Evolutionary conservation across 2,888 invertebrate species (phyloP).

Genomic region (Periphyllus acericola): DNA sequence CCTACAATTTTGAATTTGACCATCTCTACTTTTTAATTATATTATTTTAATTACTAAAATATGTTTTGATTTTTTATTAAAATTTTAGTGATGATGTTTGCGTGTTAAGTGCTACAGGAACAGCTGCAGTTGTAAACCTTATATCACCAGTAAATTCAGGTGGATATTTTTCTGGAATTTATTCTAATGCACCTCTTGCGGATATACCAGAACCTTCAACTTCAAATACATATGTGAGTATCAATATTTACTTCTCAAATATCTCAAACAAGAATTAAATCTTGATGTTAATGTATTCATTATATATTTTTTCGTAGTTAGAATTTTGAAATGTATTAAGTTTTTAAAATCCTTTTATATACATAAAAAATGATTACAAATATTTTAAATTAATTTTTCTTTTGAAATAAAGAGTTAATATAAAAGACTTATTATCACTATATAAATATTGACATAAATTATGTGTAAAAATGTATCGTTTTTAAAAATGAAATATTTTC

Average conservation of each 20-base stretch:
- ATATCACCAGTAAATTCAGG: slow-evolving; percentile 44
- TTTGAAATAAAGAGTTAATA: too few species aligned
- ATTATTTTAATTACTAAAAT: background rate
- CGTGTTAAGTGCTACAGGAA: slow-evolving; percentile 91
- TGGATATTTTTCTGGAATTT: slow-evolving; percentile 54
- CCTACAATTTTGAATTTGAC: background rate
- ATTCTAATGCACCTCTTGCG: slow-evolving; percentile 42
- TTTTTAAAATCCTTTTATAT: background rate
- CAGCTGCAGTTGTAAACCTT: slow-evolving; percentile 75
- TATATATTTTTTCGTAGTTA: background rate
- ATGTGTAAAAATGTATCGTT: background rate
- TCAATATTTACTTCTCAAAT: background rate
- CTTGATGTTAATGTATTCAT: too few species aligned
- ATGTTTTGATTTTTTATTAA: background rate
- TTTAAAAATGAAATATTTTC: background rate
- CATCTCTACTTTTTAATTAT: background rate
- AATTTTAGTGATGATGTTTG: slow-evolving; percentile 88
- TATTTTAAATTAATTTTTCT: background rate
- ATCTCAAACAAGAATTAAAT: too few species aligned
- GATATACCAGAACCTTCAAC: slow-evolving; percentile 53
- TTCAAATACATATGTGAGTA: slow-evolving; percentile 38
- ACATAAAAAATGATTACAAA: background rate
- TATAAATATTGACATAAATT: background rate
- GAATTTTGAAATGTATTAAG: background rate
- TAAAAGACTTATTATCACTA: too few species aligned